A percentile compares a stretch with the other conserved stretches of the same genome.
phyloP scores from a whole-genome alignment of 2,888 invertebrate genomes.

The Drosophila incognita region DNA sequence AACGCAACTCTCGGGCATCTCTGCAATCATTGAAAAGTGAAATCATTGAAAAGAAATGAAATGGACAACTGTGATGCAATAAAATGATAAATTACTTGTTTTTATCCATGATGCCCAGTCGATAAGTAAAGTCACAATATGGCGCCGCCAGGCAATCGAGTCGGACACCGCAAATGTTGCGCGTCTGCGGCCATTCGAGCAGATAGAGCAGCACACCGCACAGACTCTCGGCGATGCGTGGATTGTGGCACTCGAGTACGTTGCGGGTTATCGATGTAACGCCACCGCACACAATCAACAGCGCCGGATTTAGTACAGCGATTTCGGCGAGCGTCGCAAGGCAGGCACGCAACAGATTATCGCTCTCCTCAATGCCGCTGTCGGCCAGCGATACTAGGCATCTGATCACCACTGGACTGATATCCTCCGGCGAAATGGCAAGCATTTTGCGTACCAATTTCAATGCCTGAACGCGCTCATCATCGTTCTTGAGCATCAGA shows the following conservation, averaged over 20 bases:
- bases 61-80: not conserved
- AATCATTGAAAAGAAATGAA: not conserved
- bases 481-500: slow-evolving; percentile 94
- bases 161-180: slow-evolving; percentile 91
- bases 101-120: slow-evolving; percentile 89
- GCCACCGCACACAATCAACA: slow-evolving; percentile 93
- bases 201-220: slow-evolving; percentile 94
- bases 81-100: slow-evolving; percentile 86
- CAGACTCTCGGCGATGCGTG: slow-evolving; percentile 95
- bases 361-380: slow-evolving; percentile 90
- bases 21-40: slow-evolving; percentile 81
- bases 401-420: slow-evolving; percentile 91
- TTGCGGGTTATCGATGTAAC: slow-evolving; percentile 93
- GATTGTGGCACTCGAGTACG: slow-evolving; percentile 93
- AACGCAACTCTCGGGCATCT: slow-evolving; percentile 92
- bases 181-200: slow-evolving; percentile 92
- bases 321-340: slow-evolving; percentile 95
- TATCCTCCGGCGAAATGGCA: slow-evolving; percentile 87
- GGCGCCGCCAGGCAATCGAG: slow-evolving; percentile 95
- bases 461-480: slow-evolving; percentile 96
- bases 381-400: slow-evolving; percentile 93
- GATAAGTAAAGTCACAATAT: slow-evolving; percentile 95
- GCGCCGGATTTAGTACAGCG: slow-evolving; percentile 92
- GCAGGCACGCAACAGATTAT: slow-evolving; percentile 93
- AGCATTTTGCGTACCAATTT: slow-evolving; percentile 90